phyloP scores from a whole-genome alignment of 1,140 invertebrate genomes.

The Hypsibius dujardini region DNA sequence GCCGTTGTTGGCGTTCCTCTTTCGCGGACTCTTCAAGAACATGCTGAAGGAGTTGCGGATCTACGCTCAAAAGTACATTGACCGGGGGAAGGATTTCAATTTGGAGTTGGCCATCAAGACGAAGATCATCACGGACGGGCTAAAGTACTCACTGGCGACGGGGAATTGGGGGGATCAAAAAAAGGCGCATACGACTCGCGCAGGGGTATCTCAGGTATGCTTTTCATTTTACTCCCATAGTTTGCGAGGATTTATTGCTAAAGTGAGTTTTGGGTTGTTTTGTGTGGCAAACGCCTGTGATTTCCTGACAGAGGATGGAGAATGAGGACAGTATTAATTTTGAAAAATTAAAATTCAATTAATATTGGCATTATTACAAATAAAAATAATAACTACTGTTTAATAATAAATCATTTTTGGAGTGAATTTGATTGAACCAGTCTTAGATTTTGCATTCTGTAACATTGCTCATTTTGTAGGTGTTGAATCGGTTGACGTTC shows the following conservation, averaged over 20 bases:
- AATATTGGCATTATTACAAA: no score
- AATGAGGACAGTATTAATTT: no score
- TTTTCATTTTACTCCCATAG: no score
- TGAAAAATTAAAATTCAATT: no score
- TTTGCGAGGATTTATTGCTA: no score
- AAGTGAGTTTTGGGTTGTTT: no score
- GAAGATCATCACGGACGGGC: slow-evolving; percentile 91
- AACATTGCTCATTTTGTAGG: slow-evolving; percentile 33
- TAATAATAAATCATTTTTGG: no score
- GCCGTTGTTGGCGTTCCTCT: slow-evolving; percentile 81
- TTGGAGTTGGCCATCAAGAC: slow-evolving; percentile 91
- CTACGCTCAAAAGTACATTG: slow-evolving; percentile 97
- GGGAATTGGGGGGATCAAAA: slow-evolving; percentile 99
- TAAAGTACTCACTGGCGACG: slow-evolving; percentile 88
- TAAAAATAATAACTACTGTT: no score
- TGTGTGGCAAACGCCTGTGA: no score
- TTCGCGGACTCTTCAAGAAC: slow-evolving; percentile 71
- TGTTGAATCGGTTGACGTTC: slow-evolving; percentile 86
- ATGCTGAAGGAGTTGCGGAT: slow-evolving; percentile 84
- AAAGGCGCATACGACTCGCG: slow-evolving; percentile 91
- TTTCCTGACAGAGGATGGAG: background rate
- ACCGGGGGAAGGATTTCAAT: slow-evolving; percentile 93
- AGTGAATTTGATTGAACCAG: no score
- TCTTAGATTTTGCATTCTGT: slow-evolving; percentile 2
- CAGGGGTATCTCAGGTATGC: slow-evolving; percentile 61